A percentile compares a stretch with the other conserved stretches of the same genome.
phyloP scores from a whole-genome alignment of 2,113 vertebrate species.

The Psilopsiagon aymara region DNA sequence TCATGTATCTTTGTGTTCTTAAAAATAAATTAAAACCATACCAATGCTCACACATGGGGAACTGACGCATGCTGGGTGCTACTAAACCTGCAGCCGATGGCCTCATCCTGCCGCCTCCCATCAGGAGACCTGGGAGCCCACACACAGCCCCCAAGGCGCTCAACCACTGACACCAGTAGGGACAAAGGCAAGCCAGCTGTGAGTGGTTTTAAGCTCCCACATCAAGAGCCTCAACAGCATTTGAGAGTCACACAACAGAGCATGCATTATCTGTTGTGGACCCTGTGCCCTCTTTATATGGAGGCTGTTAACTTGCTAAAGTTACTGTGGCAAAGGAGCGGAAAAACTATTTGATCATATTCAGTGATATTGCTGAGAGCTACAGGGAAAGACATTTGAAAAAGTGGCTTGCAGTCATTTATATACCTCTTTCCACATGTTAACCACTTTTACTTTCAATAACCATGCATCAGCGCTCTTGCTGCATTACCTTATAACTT shows the following conservation, averaged over 20 bases:
- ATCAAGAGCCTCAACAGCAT: background rate
- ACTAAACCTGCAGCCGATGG: conserved; percentile 3
- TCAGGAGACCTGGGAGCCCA: background rate
- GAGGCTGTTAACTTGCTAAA: conserved; percentile 51
- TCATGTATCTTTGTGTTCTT: conserved; percentile 71
- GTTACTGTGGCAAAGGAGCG: conserved; percentile 50
- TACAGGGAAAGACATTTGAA: conserved; percentile 64
- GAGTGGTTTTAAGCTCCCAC: background rate
- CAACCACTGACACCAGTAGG: background rate
- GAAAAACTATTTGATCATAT: conserved; percentile 64
- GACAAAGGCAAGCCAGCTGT: background rate
- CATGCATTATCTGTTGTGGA: background rate
- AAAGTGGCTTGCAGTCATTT: conserved; percentile 65
- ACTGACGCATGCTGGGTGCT: background rate
- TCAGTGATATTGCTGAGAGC: conserved; percentile 61
- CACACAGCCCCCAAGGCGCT: background rate
- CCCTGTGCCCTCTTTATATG: conserved; percentile 12
- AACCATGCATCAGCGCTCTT: conserved; percentile 66
- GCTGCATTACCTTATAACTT: conserved; percentile 70
- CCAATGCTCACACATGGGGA: conserved; percentile 43
- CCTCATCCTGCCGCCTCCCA: background rate
- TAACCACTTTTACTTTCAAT: conserved; percentile 71
- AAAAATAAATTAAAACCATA: conserved; percentile 71
- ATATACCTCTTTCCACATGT: conserved; percentile 67
- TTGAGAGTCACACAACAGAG: conserved; percentile 25